These are phyloP conservation scores for Pachypeltis micranthus DNA, from an alignment of 1,140 invertebrate species.

Conservation along the genomic window DNA sequence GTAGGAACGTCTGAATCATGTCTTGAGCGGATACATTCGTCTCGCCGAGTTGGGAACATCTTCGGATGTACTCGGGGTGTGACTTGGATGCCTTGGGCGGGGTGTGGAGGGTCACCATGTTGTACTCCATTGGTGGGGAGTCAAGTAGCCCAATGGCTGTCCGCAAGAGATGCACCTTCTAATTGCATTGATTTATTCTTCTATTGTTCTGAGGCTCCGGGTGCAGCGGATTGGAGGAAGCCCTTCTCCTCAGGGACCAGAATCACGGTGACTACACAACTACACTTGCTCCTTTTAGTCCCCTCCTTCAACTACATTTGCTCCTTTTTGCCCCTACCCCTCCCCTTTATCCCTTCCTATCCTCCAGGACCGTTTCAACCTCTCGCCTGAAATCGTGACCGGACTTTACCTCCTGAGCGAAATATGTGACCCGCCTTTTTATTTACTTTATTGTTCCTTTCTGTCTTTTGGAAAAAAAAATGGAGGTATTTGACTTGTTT, in stretches of 20 bases:
- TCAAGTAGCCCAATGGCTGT: slow-evolving; percentile 15
- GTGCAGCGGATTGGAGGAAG: slow-evolving; percentile 6
- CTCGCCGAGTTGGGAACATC: too few relatives aligned
- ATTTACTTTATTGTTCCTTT: slow-evolving; percentile 11
- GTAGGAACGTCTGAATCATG: too few relatives aligned
- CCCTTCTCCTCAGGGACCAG: background rate
- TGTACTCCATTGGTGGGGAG: slow-evolving; percentile 5
- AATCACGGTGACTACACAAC: background rate
- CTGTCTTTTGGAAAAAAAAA: background rate
- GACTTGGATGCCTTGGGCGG: too few relatives aligned
- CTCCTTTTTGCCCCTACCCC: slow-evolving; percentile 6
- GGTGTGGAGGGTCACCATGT: slow-evolving; percentile 8
- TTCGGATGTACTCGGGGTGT: too few relatives aligned
- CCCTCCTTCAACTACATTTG: too few relatives aligned
- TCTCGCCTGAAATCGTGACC: slow-evolving; percentile 13
- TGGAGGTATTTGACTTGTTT: background rate
- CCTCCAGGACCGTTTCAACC: slow-evolving; percentile 5
- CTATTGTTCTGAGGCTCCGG: slow-evolving; percentile 23
- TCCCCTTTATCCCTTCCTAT: background rate
- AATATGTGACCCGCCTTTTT: slow-evolving; percentile 15
- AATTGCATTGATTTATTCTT: slow-evolving; percentile 29
- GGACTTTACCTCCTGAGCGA: background rate
- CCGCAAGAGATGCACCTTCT: slow-evolving; percentile 15
- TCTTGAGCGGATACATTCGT: too few relatives aligned
- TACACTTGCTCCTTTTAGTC: slow-evolving; percentile 12